phyloP scores from a whole-genome alignment of 2,113 vertebrate species.

The Alexandromys fortis region DNA sequence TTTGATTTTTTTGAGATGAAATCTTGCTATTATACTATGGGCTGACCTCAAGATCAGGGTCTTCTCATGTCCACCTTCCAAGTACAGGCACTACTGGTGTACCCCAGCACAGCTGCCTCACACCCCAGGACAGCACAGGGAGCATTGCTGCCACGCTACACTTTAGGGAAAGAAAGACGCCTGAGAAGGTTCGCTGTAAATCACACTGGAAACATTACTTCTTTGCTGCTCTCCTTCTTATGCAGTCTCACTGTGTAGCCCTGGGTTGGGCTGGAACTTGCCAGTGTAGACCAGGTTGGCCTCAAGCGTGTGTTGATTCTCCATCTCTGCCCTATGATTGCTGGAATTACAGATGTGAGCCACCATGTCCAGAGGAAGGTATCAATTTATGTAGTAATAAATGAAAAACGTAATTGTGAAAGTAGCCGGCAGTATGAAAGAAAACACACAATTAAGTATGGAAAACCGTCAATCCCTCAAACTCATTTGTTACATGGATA shows the following conservation, averaged over 20 bases:
- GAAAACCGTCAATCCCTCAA: slow-evolving; percentile 21
- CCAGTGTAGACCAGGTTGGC: neutral
- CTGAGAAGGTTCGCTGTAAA: neutral
- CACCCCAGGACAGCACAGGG: neutral
- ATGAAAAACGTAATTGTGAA: slow-evolving; percentile 10
- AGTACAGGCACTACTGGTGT: neutral
- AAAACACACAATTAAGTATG: neutral
- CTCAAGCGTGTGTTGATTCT: neutral
- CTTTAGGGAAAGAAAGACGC: slow-evolving; percentile 31
- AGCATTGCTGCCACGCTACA: neutral
- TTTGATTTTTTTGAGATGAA: neutral
- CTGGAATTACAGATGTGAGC: neutral
- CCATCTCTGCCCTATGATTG: neutral
- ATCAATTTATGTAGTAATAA: slow-evolving; percentile 29
- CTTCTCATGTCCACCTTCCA: neutral
- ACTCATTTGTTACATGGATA: neutral
- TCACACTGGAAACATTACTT: neutral
- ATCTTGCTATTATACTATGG: neutral
- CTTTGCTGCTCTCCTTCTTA: neutral
- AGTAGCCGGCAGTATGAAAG: neutral
- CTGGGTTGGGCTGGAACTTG: neutral
- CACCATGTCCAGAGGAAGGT: neutral
- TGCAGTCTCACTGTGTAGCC: neutral
- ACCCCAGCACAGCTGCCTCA: neutral
- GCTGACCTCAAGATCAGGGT: neutral